Evolutionary conservation across 2,888 invertebrate genomes (phyloP).

Genomic region (Eupithecia subumbrata): DNA sequence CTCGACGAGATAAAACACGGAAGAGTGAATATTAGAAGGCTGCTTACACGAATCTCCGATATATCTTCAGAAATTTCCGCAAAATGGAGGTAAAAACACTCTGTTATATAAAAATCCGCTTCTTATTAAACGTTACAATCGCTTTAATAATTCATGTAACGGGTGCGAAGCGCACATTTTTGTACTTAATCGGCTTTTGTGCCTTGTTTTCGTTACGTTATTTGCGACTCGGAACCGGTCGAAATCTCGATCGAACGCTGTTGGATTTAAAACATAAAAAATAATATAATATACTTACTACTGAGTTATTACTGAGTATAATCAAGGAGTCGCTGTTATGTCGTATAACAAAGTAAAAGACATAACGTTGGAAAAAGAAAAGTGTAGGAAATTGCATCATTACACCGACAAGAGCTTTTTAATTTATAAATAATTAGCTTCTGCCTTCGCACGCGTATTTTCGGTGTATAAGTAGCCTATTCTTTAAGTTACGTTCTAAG

Average conservation of each 20-base stretch:
- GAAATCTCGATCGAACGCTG: neutral
- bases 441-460: no score
- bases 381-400: no score
- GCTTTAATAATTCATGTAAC: neutral
- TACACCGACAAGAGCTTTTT: no score
- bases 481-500: no score
- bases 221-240: neutral
- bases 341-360: no score
- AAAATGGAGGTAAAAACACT: constrained; percentile 12
- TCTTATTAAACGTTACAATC: constrained; percentile 6
- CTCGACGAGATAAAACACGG: constrained; percentile 27
- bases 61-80: constrained; percentile 16
- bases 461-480: no score
- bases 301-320: no score
- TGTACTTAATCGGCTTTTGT: constrained; percentile 5
- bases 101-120: neutral
- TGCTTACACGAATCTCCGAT: constrained; percentile 15
- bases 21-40: constrained; percentile 20
- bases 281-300: neutral
- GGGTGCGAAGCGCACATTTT: neutral
- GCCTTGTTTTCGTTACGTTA: neutral
- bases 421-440: no score
- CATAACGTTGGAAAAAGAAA: no score
- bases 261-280: neutral
- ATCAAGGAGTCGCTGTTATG: no score